A percentile compares a stretch with the other conserved stretches of the same genome.
These are phyloP conservation scores for Melanostoma mellinum DNA, from an alignment of 2,888 invertebrate genomes.

Conservation along the genomic window DNA sequence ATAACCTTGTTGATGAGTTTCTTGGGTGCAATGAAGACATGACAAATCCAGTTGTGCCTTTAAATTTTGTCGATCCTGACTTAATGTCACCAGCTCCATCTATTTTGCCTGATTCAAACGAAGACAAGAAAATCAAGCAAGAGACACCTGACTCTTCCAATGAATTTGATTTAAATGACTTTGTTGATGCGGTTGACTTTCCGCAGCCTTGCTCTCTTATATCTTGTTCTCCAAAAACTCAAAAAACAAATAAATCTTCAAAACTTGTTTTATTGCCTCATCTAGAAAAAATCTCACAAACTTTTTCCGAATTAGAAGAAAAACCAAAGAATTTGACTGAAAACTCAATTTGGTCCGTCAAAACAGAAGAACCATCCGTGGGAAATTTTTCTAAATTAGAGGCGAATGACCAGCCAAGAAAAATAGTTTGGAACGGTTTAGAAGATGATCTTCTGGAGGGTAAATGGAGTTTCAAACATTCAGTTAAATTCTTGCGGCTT, in stretches of 20 bases:
- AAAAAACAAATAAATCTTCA: not conserved
- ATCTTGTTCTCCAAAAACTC: constrained; percentile 46
- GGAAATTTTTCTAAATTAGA: constrained; percentile 51
- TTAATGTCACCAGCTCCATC: constrained; percentile 69
- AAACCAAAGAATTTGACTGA: not conserved
- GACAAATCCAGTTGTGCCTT: not conserved
- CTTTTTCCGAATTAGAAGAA: not conserved
- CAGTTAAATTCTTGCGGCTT: constrained; percentile 75
- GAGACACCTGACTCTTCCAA: constrained; percentile 53
- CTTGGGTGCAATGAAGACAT: constrained; percentile 22
- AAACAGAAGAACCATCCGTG: constrained; percentile 40
- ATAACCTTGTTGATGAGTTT: constrained; percentile 56
- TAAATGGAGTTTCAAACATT: constrained; percentile 76
- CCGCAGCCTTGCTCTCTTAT: constrained; percentile 9
- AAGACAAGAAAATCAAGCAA: constrained; percentile 35
- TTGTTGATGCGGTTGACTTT: constrained; percentile 22
- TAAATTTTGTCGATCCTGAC: constrained; percentile 71
- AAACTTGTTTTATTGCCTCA: not conserved
- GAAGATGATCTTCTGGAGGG: constrained; percentile 75
- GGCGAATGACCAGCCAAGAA: constrained; percentile 58
- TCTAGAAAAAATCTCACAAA: not conserved
- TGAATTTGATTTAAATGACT: constrained; percentile 24
- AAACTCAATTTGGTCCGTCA: constrained; percentile 25
- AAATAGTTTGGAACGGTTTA: constrained; percentile 74
- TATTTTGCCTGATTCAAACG: constrained; percentile 21